Base-by-base conservation (phyloP, 2,113 vertebrate genomes). In the Arvicanthis niloticus region DNA sequence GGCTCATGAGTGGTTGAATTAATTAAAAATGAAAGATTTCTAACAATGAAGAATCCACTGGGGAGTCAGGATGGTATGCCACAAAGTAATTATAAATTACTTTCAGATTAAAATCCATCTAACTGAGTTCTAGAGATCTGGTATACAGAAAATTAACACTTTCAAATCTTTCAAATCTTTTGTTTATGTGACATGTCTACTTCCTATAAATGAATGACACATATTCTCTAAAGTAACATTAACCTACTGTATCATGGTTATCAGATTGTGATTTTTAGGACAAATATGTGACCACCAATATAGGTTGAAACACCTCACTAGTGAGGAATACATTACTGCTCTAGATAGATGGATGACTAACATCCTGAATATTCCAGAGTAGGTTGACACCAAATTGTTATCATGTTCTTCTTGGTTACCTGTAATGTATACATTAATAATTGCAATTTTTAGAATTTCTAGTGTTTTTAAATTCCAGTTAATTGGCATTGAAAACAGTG, bases 21-120 rank as follows among this genome's bases (percentile, higher is more conserved):
- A 98, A 97, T 98, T 98, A 96, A 98, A 98, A 98, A 97, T 95
- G 89, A 81, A 92, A 97, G 94, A 89, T 98, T 98, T 98, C 91
- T 96, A 95, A 97, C 84, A 97, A 97, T 98, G 95, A 97, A 97
- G 88, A 97, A 98, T 97, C 96, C 96, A 97, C 88, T 95, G 84
- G 94, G 93, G 97, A 97, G 84, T 91, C 89, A 95, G 95, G 97
- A 97, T 97, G 96, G 95, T 98, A 97, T 96, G 88, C 84, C 98
- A 97, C 77, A 93, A 98, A 98, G 96, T 98, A 96, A 96, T 97
- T 97, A 96, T 91, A 98, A 97, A 96, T 98, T 65, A 56, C 95
- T 92, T 93, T 75, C 22, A 45, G 93, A 62, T 81, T 92, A 88
- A 58, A 97, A 88, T 92, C 68, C 76, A n/a, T 3, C 24, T 91